Base-by-base conservation (phyloP, 2,797 vertebrate species). In the Myotis daubentonii region DNA sequence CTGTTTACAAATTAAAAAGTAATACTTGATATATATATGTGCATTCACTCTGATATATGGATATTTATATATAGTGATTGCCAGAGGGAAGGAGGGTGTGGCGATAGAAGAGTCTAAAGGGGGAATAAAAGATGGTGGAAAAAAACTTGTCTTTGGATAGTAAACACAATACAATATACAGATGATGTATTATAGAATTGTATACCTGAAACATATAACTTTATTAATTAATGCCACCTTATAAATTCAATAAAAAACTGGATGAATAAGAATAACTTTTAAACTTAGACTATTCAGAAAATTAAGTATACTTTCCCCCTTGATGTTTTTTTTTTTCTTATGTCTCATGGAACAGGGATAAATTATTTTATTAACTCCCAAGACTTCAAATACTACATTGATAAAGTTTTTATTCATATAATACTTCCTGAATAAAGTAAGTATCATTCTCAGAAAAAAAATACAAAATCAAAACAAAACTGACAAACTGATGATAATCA, bases 341-440 rank as follows among this genome's bases (percentile, higher is more conserved):
- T 44, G 28, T 62, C 20, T 70, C 80, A 53, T 41, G 19, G 22
- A 78, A 25, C 41, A 16, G 13, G 72, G 7, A 53, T 38, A 15
- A 83, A 75, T 82, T 36, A 91, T 66, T 95, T 83, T 53, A 91
- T 8, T 9, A 53, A 62, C 17, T 57, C 15, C 20, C 51, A 53
- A 53, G 55, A 7, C 22, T 5, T 70, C 44, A 92, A 20, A 41
- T 75, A 81, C 3, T 38, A 47, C 5, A 47, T 20, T 65, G 22
- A 16, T 49, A 68, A 88, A 33, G 36, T 75, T 94, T 47, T 38
- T 78, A 89, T 38, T 89, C 4, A 68, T 57, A 49, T 44, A 87
- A 84, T 55, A 80, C 85, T 84, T 74, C 15, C 6, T 81, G n/a
- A 87, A 44, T 76, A 89, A 85, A 94, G 17, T 33, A 82, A 94